Evolutionary conservation across 1,140 invertebrate genomes (phyloP).

Genomic region (Temnothorax longispinosus): DNA sequence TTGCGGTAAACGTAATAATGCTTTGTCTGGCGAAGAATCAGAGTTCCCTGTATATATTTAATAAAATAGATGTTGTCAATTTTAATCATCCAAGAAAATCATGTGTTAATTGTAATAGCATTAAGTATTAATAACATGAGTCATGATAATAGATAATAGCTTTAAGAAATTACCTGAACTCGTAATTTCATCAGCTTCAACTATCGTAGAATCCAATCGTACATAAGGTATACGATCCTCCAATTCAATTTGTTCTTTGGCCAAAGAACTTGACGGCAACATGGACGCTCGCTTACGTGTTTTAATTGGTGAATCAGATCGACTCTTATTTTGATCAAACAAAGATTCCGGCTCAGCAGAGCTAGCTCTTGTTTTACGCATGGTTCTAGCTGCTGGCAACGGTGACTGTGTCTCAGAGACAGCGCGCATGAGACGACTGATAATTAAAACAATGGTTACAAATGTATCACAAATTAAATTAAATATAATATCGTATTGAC

Average conservation of each 20-base stretch:
- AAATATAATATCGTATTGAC: constrained; percentile 14
- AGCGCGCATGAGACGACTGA: constrained; percentile 70
- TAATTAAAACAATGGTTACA: background rate
- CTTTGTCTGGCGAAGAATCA: background rate
- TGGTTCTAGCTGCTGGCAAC: constrained; percentile 60
- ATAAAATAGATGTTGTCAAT: constrained; percentile 3
- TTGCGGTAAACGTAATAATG: constrained; percentile 1
- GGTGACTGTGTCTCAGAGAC: constrained; percentile 76
- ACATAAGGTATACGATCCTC: constrained; percentile 34
- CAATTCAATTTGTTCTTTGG: constrained; percentile 71
- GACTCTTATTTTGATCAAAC: background rate
- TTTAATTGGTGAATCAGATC: constrained; percentile 63
- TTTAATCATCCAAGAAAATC: background rate
- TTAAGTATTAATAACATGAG: background rate
- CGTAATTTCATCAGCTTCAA: constrained; percentile 49
- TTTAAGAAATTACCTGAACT: constrained; percentile 53
- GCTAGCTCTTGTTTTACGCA: constrained; percentile 76
- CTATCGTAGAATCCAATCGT: constrained; percentile 51
- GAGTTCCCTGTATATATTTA: constrained; percentile 42
- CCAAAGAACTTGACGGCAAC: constrained; percentile 61
- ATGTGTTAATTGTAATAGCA: background rate
- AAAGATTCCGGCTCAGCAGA: constrained; percentile 72
- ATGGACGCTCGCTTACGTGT: constrained; percentile 66
- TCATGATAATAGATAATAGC: background rate
- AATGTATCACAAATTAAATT: background rate